These are phyloP conservation scores for Mactra quadrangularis DNA, from an alignment of 1,140 invertebrate species.

Conservation along the genomic window DNA sequence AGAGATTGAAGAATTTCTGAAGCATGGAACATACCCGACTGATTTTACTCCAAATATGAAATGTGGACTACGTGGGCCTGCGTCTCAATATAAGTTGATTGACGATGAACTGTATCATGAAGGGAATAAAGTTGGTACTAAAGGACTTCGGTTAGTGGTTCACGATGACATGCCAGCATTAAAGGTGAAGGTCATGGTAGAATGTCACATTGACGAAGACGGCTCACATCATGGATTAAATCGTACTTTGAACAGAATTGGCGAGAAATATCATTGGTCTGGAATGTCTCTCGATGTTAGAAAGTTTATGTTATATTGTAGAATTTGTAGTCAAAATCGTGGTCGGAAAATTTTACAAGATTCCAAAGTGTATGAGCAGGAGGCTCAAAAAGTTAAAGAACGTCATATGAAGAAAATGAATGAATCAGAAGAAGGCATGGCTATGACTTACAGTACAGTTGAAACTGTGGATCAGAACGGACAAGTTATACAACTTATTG, in stretches of 20 bases:
- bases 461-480: slow-evolving; percentile 25
- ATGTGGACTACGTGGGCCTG: slow-evolving; percentile 45
- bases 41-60: slow-evolving; percentile 56
- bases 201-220: slow-evolving; percentile 58
- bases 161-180: slow-evolving; percentile 54
- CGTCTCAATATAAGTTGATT: slow-evolving; percentile 39
- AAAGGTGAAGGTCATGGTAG: slow-evolving; percentile 57
- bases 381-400: slow-evolving; percentile 26
- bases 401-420: slow-evolving; percentile 23
- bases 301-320: slow-evolving; percentile 58
- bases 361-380: slow-evolving; percentile 11
- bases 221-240: slow-evolving; percentile 50
- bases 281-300: slow-evolving; percentile 48
- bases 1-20: slow-evolving; percentile 48
- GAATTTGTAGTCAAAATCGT: slow-evolving; percentile 30
- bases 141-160: slow-evolving; percentile 33
- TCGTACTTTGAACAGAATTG: slow-evolving; percentile 37
- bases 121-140: slow-evolving; percentile 42
- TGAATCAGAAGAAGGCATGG: neutral
- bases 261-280: slow-evolving; percentile 29
- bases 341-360: neutral
- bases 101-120: slow-evolving; percentile 55
- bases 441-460: slow-evolving; percentile 13
- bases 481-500: slow-evolving; percentile 44
- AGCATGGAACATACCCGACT: slow-evolving; percentile 22